Evolutionary conservation across 2,113 vertebrate genomes (phyloP).

Genomic region (Apeltes quadracus): DNA sequence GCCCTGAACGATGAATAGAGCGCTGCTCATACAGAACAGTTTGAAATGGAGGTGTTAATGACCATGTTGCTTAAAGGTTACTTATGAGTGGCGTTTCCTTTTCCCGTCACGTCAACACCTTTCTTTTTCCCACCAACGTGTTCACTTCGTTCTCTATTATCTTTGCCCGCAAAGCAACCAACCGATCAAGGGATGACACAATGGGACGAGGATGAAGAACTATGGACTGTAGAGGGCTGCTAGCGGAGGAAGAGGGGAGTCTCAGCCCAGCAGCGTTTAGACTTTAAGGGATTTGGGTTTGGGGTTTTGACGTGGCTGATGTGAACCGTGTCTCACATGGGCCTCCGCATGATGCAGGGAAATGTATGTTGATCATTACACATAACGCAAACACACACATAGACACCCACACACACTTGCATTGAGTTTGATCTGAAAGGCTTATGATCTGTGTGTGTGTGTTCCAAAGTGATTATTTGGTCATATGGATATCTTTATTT

Average conservation of each 20-base stretch:
- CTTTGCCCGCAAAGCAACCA: slow-evolving; percentile 57
- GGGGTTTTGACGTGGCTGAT: slow-evolving; percentile 42
- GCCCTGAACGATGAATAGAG: slow-evolving; percentile 70
- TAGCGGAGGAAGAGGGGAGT: slow-evolving; percentile 43
- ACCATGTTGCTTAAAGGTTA: slow-evolving; percentile 77
- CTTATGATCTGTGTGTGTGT: too few species aligned
- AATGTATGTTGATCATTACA: slow-evolving; percentile 31
- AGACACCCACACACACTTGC: slow-evolving; percentile 42
- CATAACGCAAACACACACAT: slow-evolving; percentile 24
- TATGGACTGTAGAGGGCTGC: too few species aligned
- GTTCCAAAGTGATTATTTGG: slow-evolving; percentile 33
- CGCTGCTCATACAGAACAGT: slow-evolving; percentile 61
- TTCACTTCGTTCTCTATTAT: slow-evolving; percentile 73
- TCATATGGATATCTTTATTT: slow-evolving; percentile 31
- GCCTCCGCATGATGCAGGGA: slow-evolving; percentile 29
- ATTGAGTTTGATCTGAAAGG: slow-evolving; percentile 59
- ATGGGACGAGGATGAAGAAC: slow-evolving; percentile 66
- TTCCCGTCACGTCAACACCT: slow-evolving; percentile 72
- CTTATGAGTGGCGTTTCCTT: slow-evolving; percentile 68
- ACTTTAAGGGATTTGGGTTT: slow-evolving; percentile 54
- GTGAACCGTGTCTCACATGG: slow-evolving; percentile 40
- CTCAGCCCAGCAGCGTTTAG: slow-evolving; percentile 60
- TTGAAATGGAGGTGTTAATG: slow-evolving; percentile 76
- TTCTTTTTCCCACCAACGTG: slow-evolving; percentile 58
- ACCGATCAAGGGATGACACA: slow-evolving; percentile 73